Evolutionary conservation across 2,888 invertebrate genomes (phyloP), one percentile per base, ranked within the genome.

Genomic region (Watsonalla binaria): DNA sequence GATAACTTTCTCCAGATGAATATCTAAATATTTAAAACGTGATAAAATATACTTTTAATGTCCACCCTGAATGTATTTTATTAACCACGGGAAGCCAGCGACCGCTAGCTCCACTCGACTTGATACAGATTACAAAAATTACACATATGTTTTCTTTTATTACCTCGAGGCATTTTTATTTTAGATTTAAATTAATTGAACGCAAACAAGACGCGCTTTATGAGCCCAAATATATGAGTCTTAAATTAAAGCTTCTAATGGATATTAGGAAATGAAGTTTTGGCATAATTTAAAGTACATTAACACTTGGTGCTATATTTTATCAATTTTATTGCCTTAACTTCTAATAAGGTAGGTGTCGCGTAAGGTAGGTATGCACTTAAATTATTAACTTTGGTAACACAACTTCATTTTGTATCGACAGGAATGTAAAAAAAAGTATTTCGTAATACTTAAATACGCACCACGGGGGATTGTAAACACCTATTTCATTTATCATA

Each of bases 11-110:
- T 76, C 86, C 80, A 83, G 87, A 90, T 89, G 76, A 80, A 77
- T 87, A 89, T 90, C 87, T 86, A 82, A 85, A 85, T 88, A 86
- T 88, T 87, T 87, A 84, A 89, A 90, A 87, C 72, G 72, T 82
- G 82, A 90, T 90, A 89, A 90, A 89, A 84, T 86, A 88, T 85
- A 80, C 75, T 86, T 84, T 90, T 90, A 89, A 90, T 83, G 89
- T 70, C 75, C 77, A 80, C 77, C 78, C 82, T 74, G 72, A 76
- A 79, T 74, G 79, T 78, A 81, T 80, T 88, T 87, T 86, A 88
- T 84, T 78, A 75, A 76, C 80, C 71, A 75, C 74, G 74, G 76
- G 80, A 72, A 74, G 76, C 76, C 73, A 65, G 67, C 49, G 49
- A 66, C 70, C 70, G 70, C 62, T 63, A 58, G 62, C 56, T 65